Base-by-base conservation (phyloP, 1,140 invertebrate species). In the Nasonia giraulti region DNA sequence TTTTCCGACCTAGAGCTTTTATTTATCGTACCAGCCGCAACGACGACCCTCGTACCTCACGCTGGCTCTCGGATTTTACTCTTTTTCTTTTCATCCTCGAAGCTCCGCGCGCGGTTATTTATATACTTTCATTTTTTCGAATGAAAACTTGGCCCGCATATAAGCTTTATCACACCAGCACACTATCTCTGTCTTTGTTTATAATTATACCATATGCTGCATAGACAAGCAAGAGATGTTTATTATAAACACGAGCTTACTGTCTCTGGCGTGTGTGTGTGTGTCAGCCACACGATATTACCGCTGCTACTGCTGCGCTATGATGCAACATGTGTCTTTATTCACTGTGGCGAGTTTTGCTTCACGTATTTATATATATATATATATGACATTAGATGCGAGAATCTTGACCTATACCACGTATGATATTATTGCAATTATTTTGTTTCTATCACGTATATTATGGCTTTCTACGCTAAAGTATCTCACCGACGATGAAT, bases 71-170 rank as follows among this genome's bases (percentile, higher is more conserved):
- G 14, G 12, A 5, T 55, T 55, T 14, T 5, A 17, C 50, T 12
- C 17, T 55, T 55, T 20, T 27, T 27, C 27, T 62, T 62, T 62
- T 62, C 33, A 37, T n/a, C 6, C 55, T 17, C 55, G 55, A 80
- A 80, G 68, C 79, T 80, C 8, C 27, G 55, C 33, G 55, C 33
- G 31, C 33, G 55, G 40, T 44, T 10, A 44, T 78, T 47, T 68
- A 14, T 68, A 14, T 8, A 37, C 33, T 68, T 23, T n/a, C n/a
- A 68, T 68, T 71, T 71, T 69, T 71, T 71, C 40, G 47, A 71
- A 47, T 80, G 79, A 80, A 80, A 80, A 71, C 69, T 73, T 73
- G 44, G 31, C 17, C 27, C 33, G 33, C 33, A 27, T 40, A 40
- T 31, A n/a, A 37, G 68, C 55, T 62, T 62, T 3, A 17, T 62